Evolutionary conservation across 2,888 invertebrate genomes (phyloP).

Genomic region (Plagiodera versicolora): DNA sequence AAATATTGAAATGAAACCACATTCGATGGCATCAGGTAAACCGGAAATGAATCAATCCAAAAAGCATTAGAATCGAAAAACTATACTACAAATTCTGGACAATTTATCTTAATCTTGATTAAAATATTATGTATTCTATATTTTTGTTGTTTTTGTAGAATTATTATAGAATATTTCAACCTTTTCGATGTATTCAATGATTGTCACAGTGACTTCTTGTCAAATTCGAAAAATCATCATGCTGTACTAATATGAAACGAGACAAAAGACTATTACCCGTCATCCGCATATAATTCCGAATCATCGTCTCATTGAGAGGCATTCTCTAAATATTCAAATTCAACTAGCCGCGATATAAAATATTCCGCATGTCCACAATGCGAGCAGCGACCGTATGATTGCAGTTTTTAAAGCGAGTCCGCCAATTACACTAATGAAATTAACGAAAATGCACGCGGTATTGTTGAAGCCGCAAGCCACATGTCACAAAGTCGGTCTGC

Average conservation of each 20-base stretch:
- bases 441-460: slow-evolving; percentile 52
- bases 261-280: slow-evolving; percentile 1
- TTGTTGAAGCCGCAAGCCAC: slow-evolving; percentile 45
- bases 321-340: slow-evolving; percentile 14
- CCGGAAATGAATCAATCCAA: too few species aligned
- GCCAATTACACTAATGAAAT: slow-evolving; percentile 47
- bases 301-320: slow-evolving; percentile 1
- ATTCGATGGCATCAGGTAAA: too few species aligned
- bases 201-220: too few species aligned
- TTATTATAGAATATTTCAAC: too few species aligned
- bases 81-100: too few species aligned
- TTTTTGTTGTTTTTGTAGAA: too few species aligned
- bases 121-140: too few species aligned
- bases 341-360: slow-evolving; percentile 4
- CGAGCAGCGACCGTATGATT: slow-evolving; percentile 12
- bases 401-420: slow-evolving; percentile 13
- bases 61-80: too few species aligned
- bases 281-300: neutral
- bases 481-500: slow-evolving; percentile 42
- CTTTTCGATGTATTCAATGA: too few species aligned
- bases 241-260: neutral
- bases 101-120: too few species aligned
- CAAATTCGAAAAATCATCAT: neutral
- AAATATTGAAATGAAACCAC: too few species aligned
- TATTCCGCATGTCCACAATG: slow-evolving; percentile 11